A percentile compares a stretch with the other conserved stretches of the same genome.
Evolutionary conservation across 1,140 invertebrate species (phyloP).

Genomic region (Drosophila nannoptera): DNA sequence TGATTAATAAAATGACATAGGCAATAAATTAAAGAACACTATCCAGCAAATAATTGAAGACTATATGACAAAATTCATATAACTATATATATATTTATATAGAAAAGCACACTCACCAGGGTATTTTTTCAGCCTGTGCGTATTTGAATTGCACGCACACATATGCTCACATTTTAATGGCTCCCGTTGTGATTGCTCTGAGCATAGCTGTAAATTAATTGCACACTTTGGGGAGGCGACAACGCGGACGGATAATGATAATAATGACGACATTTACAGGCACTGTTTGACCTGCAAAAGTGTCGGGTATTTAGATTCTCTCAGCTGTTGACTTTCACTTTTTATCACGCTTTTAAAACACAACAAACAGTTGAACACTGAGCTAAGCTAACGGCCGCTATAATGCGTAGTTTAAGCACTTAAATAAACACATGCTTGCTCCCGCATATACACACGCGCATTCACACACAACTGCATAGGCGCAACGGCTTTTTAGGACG

Average conservation of each 20-base stretch:
- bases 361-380: constrained; percentile 7
- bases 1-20: background rate
- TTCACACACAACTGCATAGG: constrained; percentile 10
- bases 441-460: background rate
- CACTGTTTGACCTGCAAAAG: constrained; percentile 13
- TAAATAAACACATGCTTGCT: constrained; percentile 15
- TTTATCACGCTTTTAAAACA: constrained; percentile 19
- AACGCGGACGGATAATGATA: constrained; percentile 15
- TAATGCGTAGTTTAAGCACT: constrained; percentile 27
- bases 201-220: constrained; percentile 42
- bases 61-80: too few relatives aligned
- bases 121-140: too few relatives aligned
- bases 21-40: background rate
- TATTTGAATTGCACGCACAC: constrained; percentile 10
- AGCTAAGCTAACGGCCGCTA: constrained; percentile 8
- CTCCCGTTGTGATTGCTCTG: constrained; percentile 20
- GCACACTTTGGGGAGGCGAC: constrained; percentile 6
- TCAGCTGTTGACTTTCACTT: constrained; percentile 17
- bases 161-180: constrained; percentile 24
- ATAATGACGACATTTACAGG: constrained; percentile 12
- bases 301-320: constrained; percentile 3
- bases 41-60: too few relatives aligned
- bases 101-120: too few relatives aligned
- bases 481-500: constrained; percentile 18
- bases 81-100: too few relatives aligned